Evolutionary conservation across 2,888 invertebrate genomes (phyloP).

Genomic region (Neoscelio sp.): DNA sequence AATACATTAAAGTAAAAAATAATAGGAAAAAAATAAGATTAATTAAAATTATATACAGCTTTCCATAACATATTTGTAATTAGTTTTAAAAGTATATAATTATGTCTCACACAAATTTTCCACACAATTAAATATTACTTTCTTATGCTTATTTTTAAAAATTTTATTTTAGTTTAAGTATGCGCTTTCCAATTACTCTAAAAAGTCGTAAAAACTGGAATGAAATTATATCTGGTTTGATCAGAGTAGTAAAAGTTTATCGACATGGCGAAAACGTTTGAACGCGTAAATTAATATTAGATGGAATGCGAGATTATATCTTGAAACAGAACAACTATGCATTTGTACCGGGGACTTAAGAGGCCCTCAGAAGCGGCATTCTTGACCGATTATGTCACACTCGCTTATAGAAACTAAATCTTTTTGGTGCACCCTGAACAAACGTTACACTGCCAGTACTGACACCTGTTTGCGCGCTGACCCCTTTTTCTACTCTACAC

Average conservation of each 20-base stretch:
- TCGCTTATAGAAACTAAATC: conserved; percentile 46
- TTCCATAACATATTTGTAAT: too few relatives aligned
- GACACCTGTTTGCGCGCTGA: conserved; percentile 46
- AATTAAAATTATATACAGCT: too few relatives aligned
- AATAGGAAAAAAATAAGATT: too few relatives aligned
- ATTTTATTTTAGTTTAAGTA: too few relatives aligned
- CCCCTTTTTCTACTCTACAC: conserved; percentile 30
- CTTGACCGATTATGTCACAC: conserved; percentile 46
- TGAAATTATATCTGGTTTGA: too few relatives aligned
- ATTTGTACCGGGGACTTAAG: conserved; percentile 40
- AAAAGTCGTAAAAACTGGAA: too few relatives aligned
- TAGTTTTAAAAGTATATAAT: too few relatives aligned
- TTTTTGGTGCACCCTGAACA: conserved; percentile 50
- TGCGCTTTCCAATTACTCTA: too few relatives aligned
- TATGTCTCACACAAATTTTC: too few relatives aligned
- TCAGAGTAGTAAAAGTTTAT: not conserved
- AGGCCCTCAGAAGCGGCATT: conserved; percentile 41
- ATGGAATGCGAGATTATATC: conserved; percentile 29
- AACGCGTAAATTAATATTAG: conserved; percentile 16
- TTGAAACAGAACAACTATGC: conserved; percentile 37
- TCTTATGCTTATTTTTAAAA: too few relatives aligned
- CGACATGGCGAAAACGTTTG: not conserved
- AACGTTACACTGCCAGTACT: conserved; percentile 26
- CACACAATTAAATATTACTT: too few relatives aligned
- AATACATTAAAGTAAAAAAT: too few relatives aligned